phyloP scores from a whole-genome alignment of 2,888 invertebrate species.

The Tenodera sinensis region DNA sequence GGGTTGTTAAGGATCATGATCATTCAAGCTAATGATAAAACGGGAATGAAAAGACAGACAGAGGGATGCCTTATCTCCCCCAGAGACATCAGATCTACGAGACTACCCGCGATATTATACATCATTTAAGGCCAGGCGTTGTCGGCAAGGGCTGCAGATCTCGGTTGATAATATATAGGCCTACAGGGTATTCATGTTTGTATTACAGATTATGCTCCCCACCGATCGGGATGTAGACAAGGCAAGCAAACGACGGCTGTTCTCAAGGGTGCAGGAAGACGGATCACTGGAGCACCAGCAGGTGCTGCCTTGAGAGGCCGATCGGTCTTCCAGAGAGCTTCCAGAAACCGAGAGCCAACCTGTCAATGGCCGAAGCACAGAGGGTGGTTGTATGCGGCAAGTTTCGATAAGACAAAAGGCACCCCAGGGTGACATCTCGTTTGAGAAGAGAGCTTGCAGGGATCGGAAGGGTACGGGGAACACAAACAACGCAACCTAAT shows the following conservation, averaged over 20 bases:
- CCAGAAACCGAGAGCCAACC: neutral
- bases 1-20: too few relatives aligned
- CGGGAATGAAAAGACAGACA: neutral
- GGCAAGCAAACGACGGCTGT: neutral
- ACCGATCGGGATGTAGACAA: neutral
- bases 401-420: slow-evolving; percentile 20
- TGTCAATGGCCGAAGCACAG: slow-evolving; percentile 15
- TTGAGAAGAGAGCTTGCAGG: neutral
- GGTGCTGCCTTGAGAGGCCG: slow-evolving; percentile 19
- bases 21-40: neutral
- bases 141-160: neutral
- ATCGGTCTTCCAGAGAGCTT: slow-evolving; percentile 18
- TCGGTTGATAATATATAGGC: neutral
- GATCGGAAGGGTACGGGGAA: neutral
- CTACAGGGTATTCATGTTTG: neutral
- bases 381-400: neutral
- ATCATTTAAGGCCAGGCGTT: neutral
- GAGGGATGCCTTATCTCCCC: neutral
- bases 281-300: slow-evolving; percentile 6
- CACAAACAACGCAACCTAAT: neutral
- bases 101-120: neutral
- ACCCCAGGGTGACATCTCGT: slow-evolving; percentile 27
- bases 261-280: neutral
- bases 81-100: neutral
- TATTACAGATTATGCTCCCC: neutral